Evolutionary conservation across 2,888 invertebrate genomes (phyloP), one percentile per base, ranked within the genome.

Genomic region (Ochropleura leucogaster): DNA sequence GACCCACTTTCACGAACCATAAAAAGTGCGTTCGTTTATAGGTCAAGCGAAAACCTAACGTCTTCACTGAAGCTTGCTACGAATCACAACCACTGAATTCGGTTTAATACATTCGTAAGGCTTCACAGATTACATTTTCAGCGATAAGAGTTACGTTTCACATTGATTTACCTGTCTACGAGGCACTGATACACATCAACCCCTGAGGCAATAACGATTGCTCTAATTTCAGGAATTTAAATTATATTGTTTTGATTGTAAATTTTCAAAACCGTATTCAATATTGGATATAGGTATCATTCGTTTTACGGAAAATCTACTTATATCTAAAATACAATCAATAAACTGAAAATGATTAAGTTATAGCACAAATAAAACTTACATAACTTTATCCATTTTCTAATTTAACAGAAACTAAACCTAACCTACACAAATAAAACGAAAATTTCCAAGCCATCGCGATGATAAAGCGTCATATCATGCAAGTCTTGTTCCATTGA

Each of bases 11-110:
- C 80, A 87, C 74, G 80, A 86, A 87, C 82, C 74, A 82, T 64
- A 76, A 76, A 82, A 89, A 89, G 89, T 93, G 93, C 93, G 92
- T 94, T 93, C 92, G 89, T 95, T 94, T 95, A 92, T 96, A 95
- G 96, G 96, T 95, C 96, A 96, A 89, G 88, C 89, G 91, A 93
- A 92, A 94, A 93, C 90, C 89, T 90, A 91, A 91, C 89, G 91
- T 93, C 92, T 93, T 92, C 90, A 92, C 90, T 93, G 93, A 96
- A 95, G 94, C 93, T 95, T 93, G 94, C 94, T 92, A 90, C 94
- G 93, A 93, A 95, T 94, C 93, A 91, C 90, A 90, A 89, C 91
- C 92, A 91, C 94, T 94, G 92, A 94, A 94, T 95, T 94, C 92
- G 91, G 91, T 93, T 92, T 94, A 92, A 93, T 94, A 93, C 79